These are phyloP conservation scores for Drosophila rhopaloa DNA, from an alignment of 1,140 invertebrate species.

Conservation along the genomic window DNA sequence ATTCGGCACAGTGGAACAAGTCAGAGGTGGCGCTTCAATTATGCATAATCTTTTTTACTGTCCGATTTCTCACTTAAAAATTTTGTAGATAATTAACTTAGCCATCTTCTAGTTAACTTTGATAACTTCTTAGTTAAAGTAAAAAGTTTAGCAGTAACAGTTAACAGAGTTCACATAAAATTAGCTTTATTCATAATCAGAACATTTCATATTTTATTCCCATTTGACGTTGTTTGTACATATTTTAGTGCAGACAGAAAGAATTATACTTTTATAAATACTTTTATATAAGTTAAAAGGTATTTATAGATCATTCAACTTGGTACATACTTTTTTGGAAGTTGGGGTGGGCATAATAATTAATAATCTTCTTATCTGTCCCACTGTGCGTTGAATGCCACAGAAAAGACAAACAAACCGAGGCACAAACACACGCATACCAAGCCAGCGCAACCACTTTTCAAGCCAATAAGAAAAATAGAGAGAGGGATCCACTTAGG, in stretches of 20 bases:
- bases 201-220: too few relatives aligned
- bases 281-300: neutral
- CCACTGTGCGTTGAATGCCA: constrained; percentile 70
- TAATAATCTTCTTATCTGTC: constrained; percentile 11
- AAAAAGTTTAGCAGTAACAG: too few relatives aligned
- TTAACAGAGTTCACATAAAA: too few relatives aligned
- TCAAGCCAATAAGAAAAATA: constrained; percentile 66
- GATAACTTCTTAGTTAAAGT: too few relatives aligned
- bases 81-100: too few relatives aligned
- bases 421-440: constrained; percentile 26
- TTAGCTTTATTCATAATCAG: too few relatives aligned
- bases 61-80: too few relatives aligned
- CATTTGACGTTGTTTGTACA: neutral
- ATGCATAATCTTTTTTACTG: too few relatives aligned
- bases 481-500: constrained; percentile 33
- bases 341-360: neutral
- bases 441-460: constrained; percentile 63
- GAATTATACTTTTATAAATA: neutral
- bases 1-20: constrained; percentile 22
- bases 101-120: too few relatives aligned
- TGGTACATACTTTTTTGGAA: neutral
- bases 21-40: too few relatives aligned
- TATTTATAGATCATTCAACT: neutral
- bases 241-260: neutral
- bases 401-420: constrained; percentile 68